These are phyloP conservation scores for Tigriopus californicus DNA, from an alignment of 2,888 invertebrate species.

Conservation along the genomic window DNA sequence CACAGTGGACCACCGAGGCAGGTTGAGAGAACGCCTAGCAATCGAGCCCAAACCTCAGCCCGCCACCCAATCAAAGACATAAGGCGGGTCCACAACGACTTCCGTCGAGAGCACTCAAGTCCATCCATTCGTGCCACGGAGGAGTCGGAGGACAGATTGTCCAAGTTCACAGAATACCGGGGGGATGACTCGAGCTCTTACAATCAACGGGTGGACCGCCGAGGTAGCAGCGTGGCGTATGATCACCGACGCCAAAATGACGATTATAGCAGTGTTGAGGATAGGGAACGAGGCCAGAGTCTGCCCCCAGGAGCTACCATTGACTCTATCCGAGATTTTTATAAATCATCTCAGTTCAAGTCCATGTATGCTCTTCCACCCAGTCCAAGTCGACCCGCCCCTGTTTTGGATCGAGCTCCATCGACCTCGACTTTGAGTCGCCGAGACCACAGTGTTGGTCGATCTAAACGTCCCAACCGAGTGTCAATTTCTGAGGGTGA, in stretches of 20 bases:
- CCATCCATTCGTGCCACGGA: neutral
- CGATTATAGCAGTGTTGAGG: neutral
- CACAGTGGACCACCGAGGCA: neutral
- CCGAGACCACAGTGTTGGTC: neutral
- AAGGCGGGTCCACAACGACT: neutral
- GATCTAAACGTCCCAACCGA: neutral
- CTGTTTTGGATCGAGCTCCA: slow-evolving; percentile 3
- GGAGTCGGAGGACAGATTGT: neutral
- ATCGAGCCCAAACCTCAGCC: neutral
- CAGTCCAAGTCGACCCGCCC: slow-evolving; percentile 9
- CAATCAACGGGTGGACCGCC: neutral
- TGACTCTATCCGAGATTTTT: slow-evolving; percentile 11
- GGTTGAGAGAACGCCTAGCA: neutral
- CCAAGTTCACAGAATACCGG: slow-evolving; percentile 12
- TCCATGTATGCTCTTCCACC: slow-evolving; percentile 15
- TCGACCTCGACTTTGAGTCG: neutral
- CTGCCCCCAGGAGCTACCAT: slow-evolving; percentile 14
- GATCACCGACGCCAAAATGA: neutral
- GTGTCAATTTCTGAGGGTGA: slow-evolving; percentile 3
- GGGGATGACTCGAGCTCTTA: neutral
- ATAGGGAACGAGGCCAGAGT: slow-evolving; percentile 10
- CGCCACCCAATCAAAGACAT: neutral
- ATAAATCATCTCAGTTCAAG: slow-evolving; percentile 11
- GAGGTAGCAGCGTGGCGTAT: slow-evolving; percentile 1
- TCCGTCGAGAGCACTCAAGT: neutral